Base-by-base conservation (phyloP, 2,888 invertebrate species). In the Leptinotarsa rubiginosa region DNA sequence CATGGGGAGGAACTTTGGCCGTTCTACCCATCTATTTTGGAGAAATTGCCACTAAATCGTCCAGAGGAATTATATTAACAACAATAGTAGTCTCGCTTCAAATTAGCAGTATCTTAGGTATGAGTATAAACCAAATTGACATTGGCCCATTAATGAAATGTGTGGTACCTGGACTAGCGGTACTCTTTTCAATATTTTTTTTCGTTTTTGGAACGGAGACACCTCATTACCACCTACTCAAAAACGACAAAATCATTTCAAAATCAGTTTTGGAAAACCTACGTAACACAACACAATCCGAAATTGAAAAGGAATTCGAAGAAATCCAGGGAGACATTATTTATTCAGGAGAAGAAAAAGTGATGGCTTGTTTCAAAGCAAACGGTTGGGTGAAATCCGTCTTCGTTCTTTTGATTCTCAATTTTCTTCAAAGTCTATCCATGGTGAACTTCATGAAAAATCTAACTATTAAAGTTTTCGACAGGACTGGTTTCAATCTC, bases 331-430 rank as follows among this genome's bases (percentile, higher is more conserved):
- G 25, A 5, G 5, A 31, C 25, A 49, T 4, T 49, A 15, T 49
- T 49, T 1, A 2, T 22, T 4, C 10, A n/a, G 22, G 22, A 52
- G 47, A 49, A 7, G 56, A 71, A 20, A 65, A 20, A n/a, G n/a
- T 71, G 18, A 71, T 71, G 71, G 4, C 49, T 12, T 66, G 71
- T 71, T 47, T 71, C 47, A 54, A 56, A 20, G 12, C 22, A 1
- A 52, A 52, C 12, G 71, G 66, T 1, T 54, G n/a, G 54, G 18
- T 54, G 54, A 54, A 54, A 54, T 54, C 54, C 54, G 0, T 18
- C n/a, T n/a, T 18, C 10, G 20, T 18, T 15, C 54, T 54, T 10
- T 18, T 54, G 25, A 31, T 0, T 31, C 25, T 31, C 25, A 31
- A 31, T 31, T 31, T 31, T 31, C 5, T 31, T 31, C 25, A 31